These are phyloP conservation scores for Pristionchus fissidentatus DNA, from an alignment of 2,888 invertebrate species.

Conservation along the genomic window DNA sequence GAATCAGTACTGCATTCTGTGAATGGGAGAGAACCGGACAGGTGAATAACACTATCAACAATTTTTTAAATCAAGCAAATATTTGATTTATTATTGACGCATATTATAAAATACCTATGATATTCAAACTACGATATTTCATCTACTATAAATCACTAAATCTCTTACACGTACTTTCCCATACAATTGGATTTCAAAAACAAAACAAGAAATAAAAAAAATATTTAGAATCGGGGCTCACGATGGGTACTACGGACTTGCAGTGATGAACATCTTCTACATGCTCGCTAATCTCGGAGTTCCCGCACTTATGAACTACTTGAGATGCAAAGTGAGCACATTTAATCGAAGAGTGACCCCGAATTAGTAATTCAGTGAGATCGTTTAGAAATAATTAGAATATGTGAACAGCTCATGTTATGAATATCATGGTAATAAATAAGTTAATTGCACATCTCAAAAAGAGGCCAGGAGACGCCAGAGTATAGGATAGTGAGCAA, in stretches of 20 bases:
- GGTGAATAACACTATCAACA: background rate
- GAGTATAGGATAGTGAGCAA: no score
- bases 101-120: no score
- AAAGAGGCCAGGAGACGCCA: background rate
- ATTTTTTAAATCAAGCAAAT: background rate
- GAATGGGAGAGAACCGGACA: background rate
- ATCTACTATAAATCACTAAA: background rate
- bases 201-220: no score
- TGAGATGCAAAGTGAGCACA: background rate
- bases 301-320: background rate
- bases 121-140: background rate
- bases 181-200: background rate
- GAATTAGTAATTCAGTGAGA: no score
- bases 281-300: background rate
- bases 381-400: no score
- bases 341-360: no score
- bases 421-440: no score
- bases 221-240: background rate
- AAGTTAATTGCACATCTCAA: background rate
- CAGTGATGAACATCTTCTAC: background rate
- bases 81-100: background rate
- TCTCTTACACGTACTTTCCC: no score
- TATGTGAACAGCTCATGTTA: no score
- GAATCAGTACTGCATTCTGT: constrained; percentile 23
- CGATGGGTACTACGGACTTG: background rate